Conservation (phyloP, 2,797 vertebrate genomes). For the Bufotes viridis region DNA sequence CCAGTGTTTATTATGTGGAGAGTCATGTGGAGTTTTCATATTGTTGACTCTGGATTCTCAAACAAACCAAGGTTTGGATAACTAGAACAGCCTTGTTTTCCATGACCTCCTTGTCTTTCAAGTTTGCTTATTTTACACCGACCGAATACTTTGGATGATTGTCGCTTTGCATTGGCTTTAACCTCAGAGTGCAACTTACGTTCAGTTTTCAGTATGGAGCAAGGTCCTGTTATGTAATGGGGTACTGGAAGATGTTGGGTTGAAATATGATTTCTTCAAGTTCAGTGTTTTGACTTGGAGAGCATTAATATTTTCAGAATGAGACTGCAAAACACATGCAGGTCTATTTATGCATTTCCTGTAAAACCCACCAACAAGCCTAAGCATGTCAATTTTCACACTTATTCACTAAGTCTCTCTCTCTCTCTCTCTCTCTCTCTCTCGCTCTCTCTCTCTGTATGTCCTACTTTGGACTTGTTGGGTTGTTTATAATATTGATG, state of each 20-base stretch:
- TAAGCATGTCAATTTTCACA: not conserved
- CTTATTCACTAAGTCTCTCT: not conserved
- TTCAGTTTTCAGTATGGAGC: conserved; percentile 21
- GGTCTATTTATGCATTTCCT: not conserved
- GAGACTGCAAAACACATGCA: not conserved
- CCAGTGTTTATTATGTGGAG: conserved; percentile 51
- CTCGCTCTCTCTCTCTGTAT: too few relatives aligned
- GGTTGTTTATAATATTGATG: too few relatives aligned
- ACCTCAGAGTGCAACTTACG: conserved; percentile 23
- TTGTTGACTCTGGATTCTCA: conserved; percentile 56
- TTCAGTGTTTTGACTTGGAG: not conserved
- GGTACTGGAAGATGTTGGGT: not conserved
- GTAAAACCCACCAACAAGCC: not conserved
- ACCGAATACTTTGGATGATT: conserved; percentile 50
- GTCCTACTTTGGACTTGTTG: too few relatives aligned
- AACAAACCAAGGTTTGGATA: conserved; percentile 57
- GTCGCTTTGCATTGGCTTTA: conserved; percentile 46
- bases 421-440: too few relatives aligned
- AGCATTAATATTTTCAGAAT: not conserved
- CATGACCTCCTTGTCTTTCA: conserved; percentile 55
- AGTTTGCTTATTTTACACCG: conserved; percentile 55
- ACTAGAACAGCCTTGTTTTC: conserved; percentile 50
- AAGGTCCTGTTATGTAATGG: conserved; percentile 4
- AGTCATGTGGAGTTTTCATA: conserved; percentile 51
- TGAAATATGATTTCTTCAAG: conserved; percentile 10